Conservation (phyloP, 2,113 vertebrate species). For the Solea senegalensis region DNA sequence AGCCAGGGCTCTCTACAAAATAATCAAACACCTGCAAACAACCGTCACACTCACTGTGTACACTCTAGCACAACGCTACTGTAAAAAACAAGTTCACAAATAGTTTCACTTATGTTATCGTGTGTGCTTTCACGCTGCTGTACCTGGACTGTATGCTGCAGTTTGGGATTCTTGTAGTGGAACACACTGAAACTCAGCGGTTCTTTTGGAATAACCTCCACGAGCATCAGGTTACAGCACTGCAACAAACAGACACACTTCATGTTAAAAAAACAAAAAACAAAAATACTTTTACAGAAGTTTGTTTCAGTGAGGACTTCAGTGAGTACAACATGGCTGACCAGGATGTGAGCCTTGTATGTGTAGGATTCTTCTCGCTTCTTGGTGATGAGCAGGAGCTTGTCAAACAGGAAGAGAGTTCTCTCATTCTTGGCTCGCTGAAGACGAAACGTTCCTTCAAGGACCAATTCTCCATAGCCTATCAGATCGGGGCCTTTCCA, state of each 20-base stretch:
- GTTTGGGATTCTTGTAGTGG: conserved; percentile 98
- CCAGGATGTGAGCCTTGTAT: conserved; percentile 97
- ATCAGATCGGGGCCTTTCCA: conserved; percentile 98
- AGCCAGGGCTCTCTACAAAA: conserved; percentile 26
- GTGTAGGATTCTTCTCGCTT: conserved; percentile 94
- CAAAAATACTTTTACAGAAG: neutral
- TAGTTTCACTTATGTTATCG: conserved; percentile 3
- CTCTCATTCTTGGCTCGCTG: conserved; percentile 97
- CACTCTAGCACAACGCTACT: conserved; percentile 33
- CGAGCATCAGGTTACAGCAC: conserved; percentile 99
- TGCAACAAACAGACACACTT: conserved; percentile 63
- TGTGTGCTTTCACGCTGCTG: neutral
- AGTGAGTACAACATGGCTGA: conserved; percentile 72
- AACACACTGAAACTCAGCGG: conserved; percentile 97
- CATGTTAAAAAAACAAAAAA: neutral
- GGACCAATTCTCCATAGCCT: conserved; percentile 94
- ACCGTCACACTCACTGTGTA: conserved; percentile 32
- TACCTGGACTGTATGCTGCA: conserved; percentile 99
- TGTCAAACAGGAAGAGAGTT: conserved; percentile 96
- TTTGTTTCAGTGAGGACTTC: neutral
- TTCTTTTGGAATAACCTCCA: conserved; percentile 97
- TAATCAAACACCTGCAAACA: conserved; percentile 50
- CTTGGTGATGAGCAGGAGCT: conserved; percentile 94
- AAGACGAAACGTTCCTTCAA: conserved; percentile 96
- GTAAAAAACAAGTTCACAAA: conserved; percentile 25